phyloP scores from a whole-genome alignment of 2,797 vertebrate genomes.

The Syncerus caffer region DNA sequence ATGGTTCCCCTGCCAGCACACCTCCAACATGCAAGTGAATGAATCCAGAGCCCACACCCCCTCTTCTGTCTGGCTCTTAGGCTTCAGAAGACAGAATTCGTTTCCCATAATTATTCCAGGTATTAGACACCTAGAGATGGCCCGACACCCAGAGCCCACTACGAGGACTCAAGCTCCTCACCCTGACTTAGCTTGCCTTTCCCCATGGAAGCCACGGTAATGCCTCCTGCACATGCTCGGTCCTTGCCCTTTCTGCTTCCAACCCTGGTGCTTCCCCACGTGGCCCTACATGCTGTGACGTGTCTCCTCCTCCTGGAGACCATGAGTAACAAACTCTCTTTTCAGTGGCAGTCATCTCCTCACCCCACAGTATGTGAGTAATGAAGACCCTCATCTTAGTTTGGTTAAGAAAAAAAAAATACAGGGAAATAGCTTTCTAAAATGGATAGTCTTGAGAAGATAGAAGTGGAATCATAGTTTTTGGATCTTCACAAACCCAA shows the following conservation, averaged over 20 bases:
- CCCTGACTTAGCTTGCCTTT: not conserved
- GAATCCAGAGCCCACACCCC: not conserved
- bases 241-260: not conserved
- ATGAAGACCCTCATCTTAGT: not conserved
- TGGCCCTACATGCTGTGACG: not conserved
- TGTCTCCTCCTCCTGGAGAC: not conserved
- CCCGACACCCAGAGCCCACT: not conserved
- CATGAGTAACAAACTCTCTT: not conserved
- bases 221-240: fast-evolving
- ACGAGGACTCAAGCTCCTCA: no score
- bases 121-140: not conserved
- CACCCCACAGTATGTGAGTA: not conserved
- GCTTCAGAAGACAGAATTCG: not conserved
- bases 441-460: not conserved
- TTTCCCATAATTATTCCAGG: not conserved
- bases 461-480: not conserved
- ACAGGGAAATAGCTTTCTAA: not conserved
- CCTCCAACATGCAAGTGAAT: no score
- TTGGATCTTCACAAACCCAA: not conserved
- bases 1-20: not conserved
- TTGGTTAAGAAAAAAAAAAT: not conserved
- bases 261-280: not conserved
- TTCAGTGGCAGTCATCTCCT: not conserved
- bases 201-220: not conserved
- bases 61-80: not conserved